phyloP scores from a whole-genome alignment of 2,888 invertebrate species.

The Calliphora vomitoria region DNA sequence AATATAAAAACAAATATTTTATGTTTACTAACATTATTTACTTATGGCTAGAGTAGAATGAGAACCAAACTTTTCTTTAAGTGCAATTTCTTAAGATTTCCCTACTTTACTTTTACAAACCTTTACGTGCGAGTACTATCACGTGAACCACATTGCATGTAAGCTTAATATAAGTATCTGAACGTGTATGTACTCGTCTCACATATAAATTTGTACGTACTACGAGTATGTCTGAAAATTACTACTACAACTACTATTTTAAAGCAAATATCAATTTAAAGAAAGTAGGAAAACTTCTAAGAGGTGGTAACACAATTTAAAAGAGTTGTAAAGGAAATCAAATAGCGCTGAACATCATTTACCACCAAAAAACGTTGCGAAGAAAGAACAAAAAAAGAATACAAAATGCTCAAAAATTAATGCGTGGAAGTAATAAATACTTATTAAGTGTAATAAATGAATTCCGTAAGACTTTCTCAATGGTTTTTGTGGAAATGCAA shows the following conservation, averaged over 20 bases:
- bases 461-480: neutral
- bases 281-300: constrained; percentile 18
- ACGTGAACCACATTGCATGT: constrained; percentile 52
- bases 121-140: constrained; percentile 9
- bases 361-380: neutral
- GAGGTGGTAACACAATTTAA: constrained; percentile 36
- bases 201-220: neutral
- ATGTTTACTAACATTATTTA: too few species aligned
- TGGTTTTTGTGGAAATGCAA: constrained; percentile 11
- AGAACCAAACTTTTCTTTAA: constrained; percentile 3
- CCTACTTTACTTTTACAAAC: neutral
- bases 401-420: constrained; percentile 38
- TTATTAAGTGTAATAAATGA: constrained; percentile 45
- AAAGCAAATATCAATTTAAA: constrained; percentile 47
- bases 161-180: constrained; percentile 53
- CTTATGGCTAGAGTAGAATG: neutral
- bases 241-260: neutral
- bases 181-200: constrained; percentile 2
- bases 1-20: too few species aligned
- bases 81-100: constrained; percentile 27
- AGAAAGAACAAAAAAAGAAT: neutral
- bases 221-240: neutral
- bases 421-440: constrained; percentile 57
- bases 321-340: constrained; percentile 54
- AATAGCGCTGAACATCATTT: constrained; percentile 43